phyloP scores from a whole-genome alignment of 2,797 vertebrate genomes.

The Selene dorsalis region DNA sequence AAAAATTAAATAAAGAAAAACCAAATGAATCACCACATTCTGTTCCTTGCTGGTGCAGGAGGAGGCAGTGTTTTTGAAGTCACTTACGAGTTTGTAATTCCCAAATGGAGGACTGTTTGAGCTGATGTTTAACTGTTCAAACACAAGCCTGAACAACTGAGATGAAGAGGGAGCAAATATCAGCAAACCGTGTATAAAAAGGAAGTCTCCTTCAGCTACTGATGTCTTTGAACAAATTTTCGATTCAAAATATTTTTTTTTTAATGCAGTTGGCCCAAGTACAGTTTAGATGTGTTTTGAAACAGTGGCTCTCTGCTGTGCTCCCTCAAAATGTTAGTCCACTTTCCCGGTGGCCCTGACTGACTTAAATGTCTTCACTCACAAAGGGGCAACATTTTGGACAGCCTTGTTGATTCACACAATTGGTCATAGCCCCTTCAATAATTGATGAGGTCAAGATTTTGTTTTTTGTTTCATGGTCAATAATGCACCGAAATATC shows the following conservation, averaged over 20 bases:
- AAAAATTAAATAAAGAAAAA: slow-evolving; percentile 18
- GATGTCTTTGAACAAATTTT: slow-evolving; percentile 38
- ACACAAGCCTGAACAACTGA: slow-evolving; percentile 47
- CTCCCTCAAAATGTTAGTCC: background rate
- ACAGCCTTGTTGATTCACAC: slow-evolving; percentile 16
- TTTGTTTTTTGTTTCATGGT: slow-evolving; percentile 62
- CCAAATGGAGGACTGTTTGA: slow-evolving; percentile 60
- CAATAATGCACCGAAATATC: slow-evolving; percentile 73
- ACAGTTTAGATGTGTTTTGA: background rate
- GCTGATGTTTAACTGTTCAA: slow-evolving; percentile 65
- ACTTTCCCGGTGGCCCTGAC: slow-evolving; percentile 1
- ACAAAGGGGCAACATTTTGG: slow-evolving; percentile 9
- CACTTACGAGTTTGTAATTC: slow-evolving; percentile 60
- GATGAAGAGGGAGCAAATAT: slow-evolving; percentile 57
- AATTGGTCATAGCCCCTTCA: slow-evolving; percentile 33
- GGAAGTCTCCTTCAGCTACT: slow-evolving; percentile 39
- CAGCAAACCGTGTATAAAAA: slow-evolving; percentile 50
- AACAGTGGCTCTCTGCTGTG: background rate
- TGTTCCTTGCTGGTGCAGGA: slow-evolving; percentile 69
- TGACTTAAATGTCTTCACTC: slow-evolving; percentile 11
- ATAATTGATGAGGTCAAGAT: slow-evolving; percentile 71
- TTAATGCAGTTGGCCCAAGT: slow-evolving; percentile 8
- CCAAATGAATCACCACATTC: slow-evolving; percentile 67
- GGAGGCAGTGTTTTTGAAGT: slow-evolving; percentile 62
- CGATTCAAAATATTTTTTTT: slow-evolving; percentile 7